Conservation (phyloP, 2,888 invertebrate species). For the Hirtodrosophila cameraria region DNA sequence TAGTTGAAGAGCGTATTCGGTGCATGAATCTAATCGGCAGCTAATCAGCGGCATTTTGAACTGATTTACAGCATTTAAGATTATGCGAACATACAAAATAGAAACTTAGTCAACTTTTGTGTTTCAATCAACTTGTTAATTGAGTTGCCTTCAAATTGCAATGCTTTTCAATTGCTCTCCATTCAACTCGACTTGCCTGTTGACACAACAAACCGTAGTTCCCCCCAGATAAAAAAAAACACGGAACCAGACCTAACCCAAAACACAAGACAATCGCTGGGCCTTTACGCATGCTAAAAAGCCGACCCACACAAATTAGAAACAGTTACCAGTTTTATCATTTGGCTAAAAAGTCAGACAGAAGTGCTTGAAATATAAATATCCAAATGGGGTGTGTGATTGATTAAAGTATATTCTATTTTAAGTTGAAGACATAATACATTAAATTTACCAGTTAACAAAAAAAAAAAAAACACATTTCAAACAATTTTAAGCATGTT, state of each 20-base stretch:
- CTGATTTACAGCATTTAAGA: slow-evolving; percentile 19
- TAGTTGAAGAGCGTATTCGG: not conserved
- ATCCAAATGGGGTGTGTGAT: too few relatives aligned
- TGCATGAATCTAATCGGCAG: slow-evolving; percentile 10
- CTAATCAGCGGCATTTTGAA: slow-evolving; percentile 11
- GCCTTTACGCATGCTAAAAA: slow-evolving; percentile 43
- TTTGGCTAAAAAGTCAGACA: too few relatives aligned
- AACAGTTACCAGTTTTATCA: slow-evolving; percentile 5
- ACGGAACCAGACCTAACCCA: slow-evolving; percentile 18
- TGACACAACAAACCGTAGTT: slow-evolving; percentile 1
- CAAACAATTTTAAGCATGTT: too few relatives aligned
- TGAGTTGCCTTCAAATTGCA: slow-evolving; percentile 25
- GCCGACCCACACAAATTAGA: slow-evolving; percentile 49
- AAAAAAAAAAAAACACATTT: too few relatives aligned
- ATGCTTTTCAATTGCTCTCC: slow-evolving; percentile 25
- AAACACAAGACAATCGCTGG: slow-evolving; percentile 34
- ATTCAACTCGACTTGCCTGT: slow-evolving; percentile 23
- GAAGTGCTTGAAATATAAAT: too few relatives aligned
- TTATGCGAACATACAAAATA: not conserved
- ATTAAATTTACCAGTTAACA: too few relatives aligned
- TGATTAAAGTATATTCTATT: too few relatives aligned
- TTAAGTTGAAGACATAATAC: too few relatives aligned
- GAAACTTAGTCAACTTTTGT: not conserved
- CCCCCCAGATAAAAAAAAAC: not conserved
- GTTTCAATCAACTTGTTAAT: slow-evolving; percentile 32